phyloP scores from a whole-genome alignment of 1,140 invertebrate species.

The Archivesica marissinica region DNA sequence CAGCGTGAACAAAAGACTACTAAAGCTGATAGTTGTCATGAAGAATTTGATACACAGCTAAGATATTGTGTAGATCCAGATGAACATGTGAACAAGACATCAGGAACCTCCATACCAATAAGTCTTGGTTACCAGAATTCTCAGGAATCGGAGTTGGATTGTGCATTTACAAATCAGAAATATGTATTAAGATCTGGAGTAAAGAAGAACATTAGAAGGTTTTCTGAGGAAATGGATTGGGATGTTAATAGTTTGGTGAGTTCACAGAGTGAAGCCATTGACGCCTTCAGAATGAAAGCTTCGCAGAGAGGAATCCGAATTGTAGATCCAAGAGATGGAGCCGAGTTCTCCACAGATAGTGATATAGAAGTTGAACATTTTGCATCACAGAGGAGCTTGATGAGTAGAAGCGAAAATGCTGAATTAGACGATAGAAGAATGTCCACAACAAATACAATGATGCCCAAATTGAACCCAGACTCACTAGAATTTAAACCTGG shows the following conservation, averaged over 20 bases:
- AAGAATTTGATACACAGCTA: no score
- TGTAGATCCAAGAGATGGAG: constrained; percentile 21
- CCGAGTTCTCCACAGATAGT: constrained; percentile 10
- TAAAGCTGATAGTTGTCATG: no score
- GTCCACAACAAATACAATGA: constrained; percentile 18
- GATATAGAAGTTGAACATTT: constrained; percentile 23
- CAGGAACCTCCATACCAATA: neutral
- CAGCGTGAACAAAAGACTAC: neutral
- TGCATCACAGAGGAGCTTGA: neutral
- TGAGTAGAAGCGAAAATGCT: neutral
- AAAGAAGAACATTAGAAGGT: neutral
- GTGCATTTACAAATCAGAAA: neutral
- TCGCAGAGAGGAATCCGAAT: constrained; percentile 32
- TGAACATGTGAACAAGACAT: neutral
- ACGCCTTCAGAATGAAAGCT: constrained; percentile 48
- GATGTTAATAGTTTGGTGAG: neutral
- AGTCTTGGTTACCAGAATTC: neutral
- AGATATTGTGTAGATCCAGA: neutral
- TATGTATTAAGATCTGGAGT: neutral
- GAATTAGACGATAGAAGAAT: neutral
- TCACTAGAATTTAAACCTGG: neutral
- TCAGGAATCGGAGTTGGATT: no score
- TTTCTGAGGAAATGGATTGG: constrained; percentile 11
- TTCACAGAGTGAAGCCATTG: constrained; percentile 39
- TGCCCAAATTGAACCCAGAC: neutral